phyloP scores from a whole-genome alignment of 1,140 invertebrate genomes.

The Leptinotarsa defecta region DNA sequence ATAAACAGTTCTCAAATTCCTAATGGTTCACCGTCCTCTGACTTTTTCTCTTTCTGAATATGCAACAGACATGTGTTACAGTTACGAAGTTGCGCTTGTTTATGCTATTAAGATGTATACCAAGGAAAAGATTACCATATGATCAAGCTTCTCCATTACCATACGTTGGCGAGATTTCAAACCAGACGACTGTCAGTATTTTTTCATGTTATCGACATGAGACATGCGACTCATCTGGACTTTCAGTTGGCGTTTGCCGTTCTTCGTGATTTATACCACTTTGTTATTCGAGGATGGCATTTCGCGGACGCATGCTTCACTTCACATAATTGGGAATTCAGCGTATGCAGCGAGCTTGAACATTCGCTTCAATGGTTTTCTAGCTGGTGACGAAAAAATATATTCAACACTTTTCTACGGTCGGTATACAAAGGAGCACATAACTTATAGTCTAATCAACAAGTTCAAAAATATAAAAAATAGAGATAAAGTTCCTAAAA shows the following conservation, averaged over 20 bases:
- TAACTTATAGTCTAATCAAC: too few species aligned
- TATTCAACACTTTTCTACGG: too few species aligned
- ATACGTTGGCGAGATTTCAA: neutral
- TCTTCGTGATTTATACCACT: neutral
- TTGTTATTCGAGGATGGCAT: constrained; percentile 6
- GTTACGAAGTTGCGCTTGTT: neutral
- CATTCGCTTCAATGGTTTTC: too few species aligned
- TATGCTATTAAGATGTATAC: neutral
- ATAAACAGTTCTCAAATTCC: too few species aligned
- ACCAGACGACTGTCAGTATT: neutral
- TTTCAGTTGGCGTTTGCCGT: neutral
- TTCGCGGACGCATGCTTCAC: neutral
- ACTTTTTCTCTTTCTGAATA: neutral
- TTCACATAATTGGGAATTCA: neutral
- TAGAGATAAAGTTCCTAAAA: too few species aligned
- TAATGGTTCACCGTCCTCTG: neutral
- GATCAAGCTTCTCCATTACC: constrained; percentile 5
- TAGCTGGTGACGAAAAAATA: too few species aligned
- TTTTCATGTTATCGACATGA: constrained; percentile 3
- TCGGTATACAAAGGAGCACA: too few species aligned
- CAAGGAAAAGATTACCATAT: neutral
- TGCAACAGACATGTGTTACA: neutral
- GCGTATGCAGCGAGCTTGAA: too few species aligned
- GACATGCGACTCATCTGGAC: neutral
- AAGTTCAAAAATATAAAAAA: too few species aligned